Base-by-base conservation (phyloP, 2,888 invertebrate species). In the Bembecia ichneumoniformis region DNA sequence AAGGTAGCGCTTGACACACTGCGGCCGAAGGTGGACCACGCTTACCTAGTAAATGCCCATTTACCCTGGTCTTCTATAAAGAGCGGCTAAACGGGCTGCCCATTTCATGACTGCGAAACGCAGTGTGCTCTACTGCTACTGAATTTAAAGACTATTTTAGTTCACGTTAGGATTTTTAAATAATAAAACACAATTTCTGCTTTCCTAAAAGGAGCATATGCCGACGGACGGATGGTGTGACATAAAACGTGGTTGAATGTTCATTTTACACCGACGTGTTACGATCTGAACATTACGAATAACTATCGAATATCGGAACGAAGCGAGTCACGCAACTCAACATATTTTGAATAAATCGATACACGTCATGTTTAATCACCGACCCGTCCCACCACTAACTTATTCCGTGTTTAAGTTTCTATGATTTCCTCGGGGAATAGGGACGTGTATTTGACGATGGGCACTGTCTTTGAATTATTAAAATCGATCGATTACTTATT, bases 341-440 rank as follows among this genome's bases (percentile, higher is more conserved):
- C 45, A 48, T 45, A 48, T 52, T 56, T 50, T 52, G 43, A 40
- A 50, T 28, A 40, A 50, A 54, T 54, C 54, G 52, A 56, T 54
- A 54, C 35, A 11, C n/a, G 15, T 53, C 51, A 57, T 62, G 57
- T 64, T 65, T 61, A 69, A 74, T 69, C 62, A 65, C 66, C 59
- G 59, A 28, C 46, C 60, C 16, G 56, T 59, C 62, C 64, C 66
- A 56, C 65, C 67, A 66, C 69, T 64, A 61, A 63, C 59, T 65
- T 63, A 65, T 74, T 74, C 71, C 63, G 55, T 71, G 74, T 79
- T 80, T 77, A 80, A 81, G 77, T 81, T 81, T 74, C 71, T 64
- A 74, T 81, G 75, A 82, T 82, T 82, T 82, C 82, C 82, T 78
- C 52, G 17, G 81, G 79, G 82, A 77, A 62, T 60, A 59, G 54